Evolutionary conservation across 2,797 vertebrate species (phyloP).

Genomic region (Girardinus metallicus): DNA sequence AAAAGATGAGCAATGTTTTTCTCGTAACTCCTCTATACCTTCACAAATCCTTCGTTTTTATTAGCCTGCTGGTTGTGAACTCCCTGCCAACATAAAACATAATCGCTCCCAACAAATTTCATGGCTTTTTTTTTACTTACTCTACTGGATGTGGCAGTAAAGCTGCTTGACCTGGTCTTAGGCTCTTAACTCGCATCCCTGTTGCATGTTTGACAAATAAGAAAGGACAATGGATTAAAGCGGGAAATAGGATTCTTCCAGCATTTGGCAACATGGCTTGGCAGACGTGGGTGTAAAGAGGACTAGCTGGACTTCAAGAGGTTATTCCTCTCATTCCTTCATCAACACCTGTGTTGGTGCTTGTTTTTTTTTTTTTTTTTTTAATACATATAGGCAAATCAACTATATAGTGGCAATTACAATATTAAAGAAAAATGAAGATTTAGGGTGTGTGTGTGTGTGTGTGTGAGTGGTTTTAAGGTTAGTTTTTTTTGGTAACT

Average conservation of each 20-base stretch:
- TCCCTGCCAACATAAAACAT: not conserved
- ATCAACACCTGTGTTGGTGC: constrained; percentile 8
- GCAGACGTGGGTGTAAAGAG: constrained; percentile 36
- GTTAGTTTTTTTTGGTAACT: not conserved
- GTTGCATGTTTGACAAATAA: constrained; percentile 30
- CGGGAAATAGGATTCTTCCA: constrained; percentile 45
- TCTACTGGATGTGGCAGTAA: not conserved
- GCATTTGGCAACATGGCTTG: constrained; percentile 17
- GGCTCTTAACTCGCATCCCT: constrained; percentile 23
- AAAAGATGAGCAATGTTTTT: not conserved
- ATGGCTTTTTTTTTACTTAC: not conserved
- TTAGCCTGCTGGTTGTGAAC: not conserved
- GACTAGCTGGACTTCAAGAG: constrained; percentile 15
- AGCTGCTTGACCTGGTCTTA: constrained; percentile 22
- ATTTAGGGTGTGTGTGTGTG: no score
- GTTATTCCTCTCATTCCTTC: constrained; percentile 19
- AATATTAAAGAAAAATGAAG: not conserved
- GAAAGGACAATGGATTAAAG: constrained; percentile 45
- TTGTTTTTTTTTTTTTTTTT: not conserved
- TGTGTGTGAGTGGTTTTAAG: not conserved
- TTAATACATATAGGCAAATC: not conserved
- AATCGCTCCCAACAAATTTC: not conserved
- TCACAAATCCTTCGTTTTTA: not conserved
- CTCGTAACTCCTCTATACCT: not conserved
- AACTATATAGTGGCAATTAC: not conserved